Evolutionary conservation across 30 jellyfish, hydroid and myxozoan species (phyloP).

Genomic region (Sanderia malayensis): DNA sequence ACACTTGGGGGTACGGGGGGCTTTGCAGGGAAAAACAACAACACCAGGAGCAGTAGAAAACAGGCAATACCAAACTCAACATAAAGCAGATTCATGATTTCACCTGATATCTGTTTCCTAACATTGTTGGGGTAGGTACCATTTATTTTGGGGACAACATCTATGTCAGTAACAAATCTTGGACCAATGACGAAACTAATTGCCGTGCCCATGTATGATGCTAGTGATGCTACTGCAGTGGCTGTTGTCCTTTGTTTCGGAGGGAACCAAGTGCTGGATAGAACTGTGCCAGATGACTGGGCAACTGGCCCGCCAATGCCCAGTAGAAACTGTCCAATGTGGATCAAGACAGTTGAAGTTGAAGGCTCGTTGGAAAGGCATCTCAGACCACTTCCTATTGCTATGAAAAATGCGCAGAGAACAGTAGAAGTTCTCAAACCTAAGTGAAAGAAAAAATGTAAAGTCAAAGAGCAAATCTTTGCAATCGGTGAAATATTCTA

Average conservation of each 20-base stretch:
- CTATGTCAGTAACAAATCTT: conserved; percentile 69
- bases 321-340: conserved; percentile 86
- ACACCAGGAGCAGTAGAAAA: conserved; percentile 56
- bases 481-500: too few relatives aligned
- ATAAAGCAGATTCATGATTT: conserved; percentile 81
- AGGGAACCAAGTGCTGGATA: conserved; percentile 98
- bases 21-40: conserved; percentile 80
- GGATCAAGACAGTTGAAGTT: conserved; percentile 88
- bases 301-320: conserved; percentile 99
- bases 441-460: neutral
- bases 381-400: conserved; percentile 85
- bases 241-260: conserved; percentile 97
- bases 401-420: conserved; percentile 58
- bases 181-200: conserved; percentile 97
- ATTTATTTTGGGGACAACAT: conserved; percentile 1
- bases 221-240: conserved; percentile 95
- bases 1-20: conserved; percentile 98
- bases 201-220: conserved; percentile 94
- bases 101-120: conserved; percentile 21
- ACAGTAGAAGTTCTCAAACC: conserved; percentile 79
- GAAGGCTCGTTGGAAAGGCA: conserved; percentile 67
- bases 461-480: neutral
- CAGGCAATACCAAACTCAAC: conserved; percentile 83
- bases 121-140: conserved; percentile 15
- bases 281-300: conserved; percentile 94